These are phyloP conservation scores for Parauchenoglanis punctatus DNA, from an alignment of 2,797 vertebrate species.

Conservation along the genomic window DNA sequence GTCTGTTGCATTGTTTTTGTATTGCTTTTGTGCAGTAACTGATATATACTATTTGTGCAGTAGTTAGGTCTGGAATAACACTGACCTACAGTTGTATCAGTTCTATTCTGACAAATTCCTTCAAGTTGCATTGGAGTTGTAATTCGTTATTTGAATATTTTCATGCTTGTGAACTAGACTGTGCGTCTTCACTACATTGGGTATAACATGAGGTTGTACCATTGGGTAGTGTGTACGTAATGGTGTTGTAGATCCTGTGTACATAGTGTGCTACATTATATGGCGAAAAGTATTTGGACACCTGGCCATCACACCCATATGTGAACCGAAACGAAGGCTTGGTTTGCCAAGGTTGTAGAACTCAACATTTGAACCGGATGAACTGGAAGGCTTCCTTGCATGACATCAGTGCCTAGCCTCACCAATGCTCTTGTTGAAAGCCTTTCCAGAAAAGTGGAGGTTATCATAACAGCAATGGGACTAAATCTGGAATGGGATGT, in stretches of 20 bases:
- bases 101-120: background rate
- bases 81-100: background rate
- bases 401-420: background rate
- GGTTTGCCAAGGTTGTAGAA: background rate
- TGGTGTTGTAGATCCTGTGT: background rate
- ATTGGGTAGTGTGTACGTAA: background rate
- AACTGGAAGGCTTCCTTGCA: background rate
- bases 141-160: background rate
- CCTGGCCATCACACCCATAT: background rate
- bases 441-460: no score
- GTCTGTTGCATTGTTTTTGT: background rate
- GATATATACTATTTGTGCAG: background rate
- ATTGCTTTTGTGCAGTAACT: background rate
- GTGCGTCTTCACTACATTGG: background rate
- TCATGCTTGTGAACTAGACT: background rate
- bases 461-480: background rate
- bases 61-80: background rate
- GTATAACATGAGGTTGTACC: background rate
- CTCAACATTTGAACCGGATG: background rate
- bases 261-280: background rate
- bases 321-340: no score
- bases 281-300: background rate
- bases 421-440: background rate
- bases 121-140: background rate
- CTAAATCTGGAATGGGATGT: background rate